Percentiles rank a stretch among this genome's conserved stretches.
Evolutionary conservation across 2,113 vertebrate genomes (phyloP).

Genomic region (Hemichromis elongatus): DNA sequence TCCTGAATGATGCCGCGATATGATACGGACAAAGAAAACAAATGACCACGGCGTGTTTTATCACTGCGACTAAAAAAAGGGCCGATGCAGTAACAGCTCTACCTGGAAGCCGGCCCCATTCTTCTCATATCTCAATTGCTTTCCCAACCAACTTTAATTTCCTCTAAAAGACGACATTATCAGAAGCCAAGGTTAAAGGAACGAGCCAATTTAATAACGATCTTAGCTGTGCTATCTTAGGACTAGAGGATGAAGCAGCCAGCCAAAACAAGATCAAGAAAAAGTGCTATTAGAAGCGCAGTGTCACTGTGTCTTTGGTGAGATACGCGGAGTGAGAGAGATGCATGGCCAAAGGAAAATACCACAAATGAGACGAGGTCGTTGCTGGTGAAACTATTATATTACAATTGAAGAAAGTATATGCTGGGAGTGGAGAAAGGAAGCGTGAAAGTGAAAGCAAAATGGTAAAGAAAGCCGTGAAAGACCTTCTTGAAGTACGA

Average conservation of each 20-base stretch:
- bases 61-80: slow-evolving; percentile 12
- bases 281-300: slow-evolving; percentile 43
- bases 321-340: neutral
- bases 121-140: slow-evolving; percentile 60
- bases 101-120: slow-evolving; percentile 26
- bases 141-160: slow-evolving; percentile 68
- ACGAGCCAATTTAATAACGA: slow-evolving; percentile 63
- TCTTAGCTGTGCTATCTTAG: slow-evolving; percentile 48
- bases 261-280: slow-evolving; percentile 57
- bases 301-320: slow-evolving; percentile 31
- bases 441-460: neutral
- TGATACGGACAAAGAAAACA: slow-evolving; percentile 43
- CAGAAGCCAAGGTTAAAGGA: slow-evolving; percentile 68
- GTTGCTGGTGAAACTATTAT: neutral
- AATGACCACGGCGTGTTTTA: slow-evolving; percentile 46
- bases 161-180: slow-evolving; percentile 72
- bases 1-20: slow-evolving; percentile 20
- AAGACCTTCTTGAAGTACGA: neutral
- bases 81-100: slow-evolving; percentile 35
- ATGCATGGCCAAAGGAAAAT: neutral
- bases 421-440: neutral
- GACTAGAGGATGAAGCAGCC: slow-evolving; percentile 42
- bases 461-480: neutral
- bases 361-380: neutral
- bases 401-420: neutral